Evolutionary conservation across 2,797 vertebrate genomes (phyloP).

Genomic region (Liparis tanakae): DNA sequence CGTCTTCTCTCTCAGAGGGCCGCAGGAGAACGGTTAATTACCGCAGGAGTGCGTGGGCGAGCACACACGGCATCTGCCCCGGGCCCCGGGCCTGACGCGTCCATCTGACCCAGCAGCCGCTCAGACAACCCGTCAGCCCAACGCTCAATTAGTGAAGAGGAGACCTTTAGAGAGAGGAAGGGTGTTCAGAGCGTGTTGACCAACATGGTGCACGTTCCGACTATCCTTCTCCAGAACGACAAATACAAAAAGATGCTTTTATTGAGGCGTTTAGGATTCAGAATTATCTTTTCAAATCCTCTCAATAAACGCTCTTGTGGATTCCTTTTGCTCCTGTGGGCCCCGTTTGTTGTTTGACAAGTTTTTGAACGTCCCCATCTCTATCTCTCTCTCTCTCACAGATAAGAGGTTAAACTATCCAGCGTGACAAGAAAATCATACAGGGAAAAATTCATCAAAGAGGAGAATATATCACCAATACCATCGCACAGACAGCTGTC

Average conservation of each 20-base stretch:
- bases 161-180: conserved; percentile 34
- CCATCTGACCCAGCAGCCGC: conserved; percentile 36
- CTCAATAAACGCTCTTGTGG: too few species aligned
- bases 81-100: not conserved
- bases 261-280: not conserved
- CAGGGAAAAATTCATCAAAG: not conserved
- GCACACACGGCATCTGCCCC: conserved; percentile 18
- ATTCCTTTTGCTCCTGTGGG: too few species aligned
- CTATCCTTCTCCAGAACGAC: not conserved
- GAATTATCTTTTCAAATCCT: not conserved
- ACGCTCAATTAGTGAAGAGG: conserved; percentile 51
- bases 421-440: conserved; percentile 22
- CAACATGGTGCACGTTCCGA: not conserved
- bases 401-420: conserved; percentile 5
- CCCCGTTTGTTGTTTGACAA: not conserved
- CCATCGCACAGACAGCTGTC: conserved; percentile 5
- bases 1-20: conserved; percentile 47
- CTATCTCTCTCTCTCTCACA: not conserved
- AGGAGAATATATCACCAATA: not conserved
- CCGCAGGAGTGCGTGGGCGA: conserved; percentile 3
- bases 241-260: not conserved
- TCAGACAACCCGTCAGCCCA: conserved; percentile 38
- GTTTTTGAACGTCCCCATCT: not conserved
- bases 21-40: conserved; percentile 23
- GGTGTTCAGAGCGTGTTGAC: conserved; percentile 8